Conservation (phyloP, 2,113 vertebrate genomes). For the Plecturocebus donacophilus region DNA sequence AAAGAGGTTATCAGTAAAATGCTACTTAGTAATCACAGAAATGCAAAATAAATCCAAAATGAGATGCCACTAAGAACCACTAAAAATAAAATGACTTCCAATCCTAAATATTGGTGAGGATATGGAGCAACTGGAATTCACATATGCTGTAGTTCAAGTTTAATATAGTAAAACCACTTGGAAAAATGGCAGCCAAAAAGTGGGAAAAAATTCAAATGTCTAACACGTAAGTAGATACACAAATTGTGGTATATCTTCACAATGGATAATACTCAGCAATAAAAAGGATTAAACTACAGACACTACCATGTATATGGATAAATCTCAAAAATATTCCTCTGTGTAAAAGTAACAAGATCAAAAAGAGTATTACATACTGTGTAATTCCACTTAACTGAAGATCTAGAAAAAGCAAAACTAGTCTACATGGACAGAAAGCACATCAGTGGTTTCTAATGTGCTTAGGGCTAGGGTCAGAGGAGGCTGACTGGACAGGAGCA, state of each 20-base stretch:
- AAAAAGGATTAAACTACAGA: background rate
- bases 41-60: background rate
- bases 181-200: background rate
- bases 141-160: background rate
- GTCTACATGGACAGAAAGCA: background rate
- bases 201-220: background rate
- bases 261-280: background rate
- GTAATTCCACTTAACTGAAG: background rate
- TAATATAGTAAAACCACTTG: background rate
- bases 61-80: background rate
- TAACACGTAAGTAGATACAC: background rate
- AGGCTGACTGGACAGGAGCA: background rate
- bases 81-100: background rate
- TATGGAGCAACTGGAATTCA: background rate
- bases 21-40: background rate
- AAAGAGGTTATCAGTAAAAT: background rate
- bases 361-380: background rate
- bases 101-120: background rate
- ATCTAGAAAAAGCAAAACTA: background rate
- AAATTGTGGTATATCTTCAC: background rate
- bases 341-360: background rate
- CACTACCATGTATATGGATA: background rate
- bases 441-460: background rate
- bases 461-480: background rate
- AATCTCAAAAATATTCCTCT: background rate